A percentile compares a stretch with the other conserved stretches of the same genome.
phyloP scores from a whole-genome alignment of 1,140 invertebrate genomes.

The Teleogryllus occipitalis region DNA sequence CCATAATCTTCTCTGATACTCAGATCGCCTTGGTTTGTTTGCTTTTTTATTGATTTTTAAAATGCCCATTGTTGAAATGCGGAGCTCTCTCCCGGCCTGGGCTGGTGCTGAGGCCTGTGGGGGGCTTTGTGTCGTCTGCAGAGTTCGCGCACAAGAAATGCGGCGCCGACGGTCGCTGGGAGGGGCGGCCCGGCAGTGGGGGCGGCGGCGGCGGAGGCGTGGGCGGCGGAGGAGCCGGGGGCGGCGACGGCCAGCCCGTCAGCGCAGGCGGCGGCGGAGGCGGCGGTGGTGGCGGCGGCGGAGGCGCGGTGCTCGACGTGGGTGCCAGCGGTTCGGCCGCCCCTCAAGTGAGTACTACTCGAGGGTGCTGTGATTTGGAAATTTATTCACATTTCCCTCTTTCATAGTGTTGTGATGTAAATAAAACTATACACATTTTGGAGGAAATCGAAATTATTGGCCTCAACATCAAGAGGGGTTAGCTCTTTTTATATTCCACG shows the following conservation, averaged over 20 bases:
- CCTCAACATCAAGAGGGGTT: too few species aligned
- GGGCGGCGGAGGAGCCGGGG: constrained; percentile 81
- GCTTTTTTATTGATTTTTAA: not conserved
- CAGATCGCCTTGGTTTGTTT: not conserved
- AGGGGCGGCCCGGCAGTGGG: constrained; percentile 38
- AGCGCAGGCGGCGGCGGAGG: constrained; percentile 50
- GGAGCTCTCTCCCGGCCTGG: not conserved
- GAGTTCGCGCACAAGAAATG: constrained; percentile 69
- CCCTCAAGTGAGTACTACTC: constrained; percentile 28
- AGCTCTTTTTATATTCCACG: too few species aligned
- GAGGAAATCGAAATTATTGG: too few species aligned
- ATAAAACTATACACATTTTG: too few species aligned
- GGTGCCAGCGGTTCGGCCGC: not conserved
- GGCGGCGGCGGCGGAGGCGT: constrained; percentile 44
- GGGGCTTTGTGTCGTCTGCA: constrained; percentile 33
- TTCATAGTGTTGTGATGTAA: too few species aligned
- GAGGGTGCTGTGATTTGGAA: too few species aligned
- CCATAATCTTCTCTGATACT: too few species aligned
- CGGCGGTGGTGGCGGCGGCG: constrained; percentile 47
- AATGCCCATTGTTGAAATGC: not conserved
- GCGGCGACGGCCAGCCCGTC: constrained; percentile 58
- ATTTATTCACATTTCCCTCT: too few species aligned
- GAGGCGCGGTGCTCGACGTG: constrained; percentile 64
- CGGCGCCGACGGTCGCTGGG: constrained; percentile 62
- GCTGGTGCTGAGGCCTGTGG: too few species aligned